Evolutionary conservation across 2,797 vertebrate genomes (phyloP), one percentile per base, ranked within the genome.

Genomic region (Notoglanidium macrostoma): DNA sequence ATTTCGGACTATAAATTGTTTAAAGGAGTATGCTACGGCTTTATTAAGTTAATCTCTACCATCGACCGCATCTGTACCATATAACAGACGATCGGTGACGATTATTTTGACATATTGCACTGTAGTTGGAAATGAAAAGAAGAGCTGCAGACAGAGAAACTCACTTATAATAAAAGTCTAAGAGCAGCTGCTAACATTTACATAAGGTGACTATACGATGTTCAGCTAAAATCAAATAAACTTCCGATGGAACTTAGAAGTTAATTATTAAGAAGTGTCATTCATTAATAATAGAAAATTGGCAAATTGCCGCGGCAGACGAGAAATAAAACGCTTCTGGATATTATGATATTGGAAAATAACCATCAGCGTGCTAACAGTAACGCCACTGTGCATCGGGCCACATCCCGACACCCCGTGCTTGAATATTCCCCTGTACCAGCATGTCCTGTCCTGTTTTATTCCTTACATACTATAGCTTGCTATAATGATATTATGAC

Each of bases 401-500:
- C 54, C 54, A 23, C 55, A 44, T n/a, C 21, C 17, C 29, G 23
- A 10, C 32, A 73, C 72, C 26, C 26, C 26, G 12, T 1, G 7
- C 12, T 61, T 11, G 23, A 49, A 29, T 49, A 19, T 51, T 67
- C 61, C 23, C 17, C 17, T 67, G 21, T 21, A 67, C 15, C 44
- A 19, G 26, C 61, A 21, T 51, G 26, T 29, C 59, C 61, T 29
- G 15, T 29, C 5, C 0, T 61, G 19, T 40, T 40, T 80, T 21
- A 83, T 51, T 67, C 44, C n/a, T 86, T 82, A 77, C 88, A 89
- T 89, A 46, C 46, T 46, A 7, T 46, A 11, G 9, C 87, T 90
- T 85, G 88, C 89, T 87, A 85, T 92, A 88, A 90, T 77, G 87
- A 92, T 87, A 83, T 49, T 51, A 68, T 73, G 54, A 61, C 90